Percentiles rank a stretch among this genome's conserved stretches.
phyloP scores from a whole-genome alignment of 2,797 vertebrate genomes.

The Ctenopoma multispine region DNA sequence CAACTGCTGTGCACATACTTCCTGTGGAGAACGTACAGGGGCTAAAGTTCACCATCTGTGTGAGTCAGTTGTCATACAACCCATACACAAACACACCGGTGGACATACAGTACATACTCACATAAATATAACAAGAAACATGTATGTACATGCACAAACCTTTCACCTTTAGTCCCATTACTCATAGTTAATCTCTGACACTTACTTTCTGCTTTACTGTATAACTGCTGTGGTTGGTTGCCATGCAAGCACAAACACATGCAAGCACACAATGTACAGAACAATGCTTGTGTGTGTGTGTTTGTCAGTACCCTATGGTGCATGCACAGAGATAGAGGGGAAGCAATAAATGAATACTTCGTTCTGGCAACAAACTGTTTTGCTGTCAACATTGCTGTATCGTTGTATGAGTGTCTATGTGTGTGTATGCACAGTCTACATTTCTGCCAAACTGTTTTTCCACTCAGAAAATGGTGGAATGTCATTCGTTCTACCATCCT shows the following conservation, averaged over 20 bases:
- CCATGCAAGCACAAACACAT: conserved; percentile 49
- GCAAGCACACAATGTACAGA: conserved; percentile 57
- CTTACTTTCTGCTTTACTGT: conserved; percentile 39
- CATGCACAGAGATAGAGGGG: conserved; percentile 58
- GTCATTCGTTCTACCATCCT: conserved; percentile 59
- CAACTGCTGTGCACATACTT: conserved; percentile 61
- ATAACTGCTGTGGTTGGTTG: conserved; percentile 49
- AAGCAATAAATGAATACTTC: conserved; percentile 73
- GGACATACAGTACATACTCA: conserved; percentile 1
- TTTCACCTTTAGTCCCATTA: conserved; percentile 36
- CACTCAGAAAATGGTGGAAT: conserved; percentile 60
- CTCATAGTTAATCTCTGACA: conserved; percentile 31
- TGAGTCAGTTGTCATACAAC: conserved; percentile 50
- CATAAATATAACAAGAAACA: neutral
- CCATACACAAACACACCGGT: conserved; percentile 26
- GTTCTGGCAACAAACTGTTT: conserved; percentile 80
- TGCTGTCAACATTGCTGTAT: conserved; percentile 74
- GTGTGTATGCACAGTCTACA: conserved; percentile 22
- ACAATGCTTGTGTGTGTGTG: conserved; percentile 33
- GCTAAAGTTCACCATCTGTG: conserved; percentile 60
- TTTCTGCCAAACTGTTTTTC: conserved; percentile 60
- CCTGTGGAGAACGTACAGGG: conserved; percentile 59
- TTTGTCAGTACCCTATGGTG: conserved; percentile 32
- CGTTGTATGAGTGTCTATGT: conserved; percentile 20
- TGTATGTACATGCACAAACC: neutral